Base-by-base conservation (phyloP, 1,140 invertebrate species). In the Bactericera cockerelli region DNA sequence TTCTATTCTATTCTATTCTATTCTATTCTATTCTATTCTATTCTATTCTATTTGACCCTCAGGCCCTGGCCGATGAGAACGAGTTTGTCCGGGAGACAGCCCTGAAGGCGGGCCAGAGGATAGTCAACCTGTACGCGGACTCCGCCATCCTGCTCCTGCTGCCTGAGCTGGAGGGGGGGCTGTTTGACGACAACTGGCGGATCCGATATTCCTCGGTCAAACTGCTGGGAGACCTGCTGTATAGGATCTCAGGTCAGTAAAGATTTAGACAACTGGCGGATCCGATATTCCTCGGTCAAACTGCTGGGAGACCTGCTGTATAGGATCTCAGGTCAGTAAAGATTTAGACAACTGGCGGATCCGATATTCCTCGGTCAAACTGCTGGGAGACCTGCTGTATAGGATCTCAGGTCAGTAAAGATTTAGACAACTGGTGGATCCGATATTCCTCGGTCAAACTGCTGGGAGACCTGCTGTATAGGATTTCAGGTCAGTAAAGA, bases 41-140 rank as follows among this genome's bases (percentile, higher is more conserved):
- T n/a, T n/a, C n/a, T n/a, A n/a, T n/a, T n/a, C n/a, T n/a, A n/a
- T n/a, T n/a, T n/a, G n/a, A n/a, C n/a, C n/a, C n/a, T n/a, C n/a
- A n/a, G n/a, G 95, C 94, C 11, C 75, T 99, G 24, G 94, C 96
- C 4, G 96, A 99, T 78, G 97, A 99, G 75, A 97, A 93, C 71
- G 97, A 99, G 74, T 99, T 93, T 76, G 93, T 99, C 0, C 77
- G 96, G 53, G 95, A 99, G 64, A 99, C 96, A 0, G 94, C 96
- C 0, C 71, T 99, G 10, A 86, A 87, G 68, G 95, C 96, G 26
- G 97, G 97, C 16, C 96, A 99, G 71, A 74, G 93, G 56, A 96
- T 99, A 60, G 95, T 99, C 0, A 94, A 89, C 59, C 78, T 93
- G 61, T 99, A 98, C 73, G 93, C 94, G 0, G 92, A 97, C 62